These are phyloP conservation scores for Euplagia quadripunctaria DNA, from an alignment of 2,888 invertebrate species.

Conservation along the genomic window DNA sequence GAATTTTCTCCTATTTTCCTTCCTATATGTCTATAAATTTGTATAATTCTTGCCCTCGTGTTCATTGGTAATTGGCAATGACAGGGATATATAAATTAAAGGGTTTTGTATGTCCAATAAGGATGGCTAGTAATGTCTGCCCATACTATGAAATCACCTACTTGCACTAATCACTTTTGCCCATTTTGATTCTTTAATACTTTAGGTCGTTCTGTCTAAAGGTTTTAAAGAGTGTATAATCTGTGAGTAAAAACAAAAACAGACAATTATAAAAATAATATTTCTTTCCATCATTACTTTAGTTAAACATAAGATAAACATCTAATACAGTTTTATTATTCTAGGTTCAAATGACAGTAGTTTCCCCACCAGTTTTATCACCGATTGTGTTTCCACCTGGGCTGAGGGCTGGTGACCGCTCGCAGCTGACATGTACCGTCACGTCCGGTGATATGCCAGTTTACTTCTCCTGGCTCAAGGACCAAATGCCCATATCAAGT, in stretches of 20 bases:
- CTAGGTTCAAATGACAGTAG: conserved; percentile 80
- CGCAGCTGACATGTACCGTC: conserved; percentile 94
- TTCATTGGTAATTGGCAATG: background rate
- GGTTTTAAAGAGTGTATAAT: background rate
- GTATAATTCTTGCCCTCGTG: background rate
- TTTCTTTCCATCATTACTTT: background rate
- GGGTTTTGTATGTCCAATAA: no score
- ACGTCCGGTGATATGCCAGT: conserved; percentile 91
- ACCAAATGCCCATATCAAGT: conserved; percentile 88
- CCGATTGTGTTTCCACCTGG: conserved; percentile 94
- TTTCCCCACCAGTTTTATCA: conserved; percentile 93
- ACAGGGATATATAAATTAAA: no score
- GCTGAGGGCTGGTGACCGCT: conserved; percentile 92
- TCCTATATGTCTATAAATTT: no score
- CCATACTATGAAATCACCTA: background rate
- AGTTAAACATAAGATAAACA: background rate
- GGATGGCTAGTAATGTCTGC: background rate
- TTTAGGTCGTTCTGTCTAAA: background rate
- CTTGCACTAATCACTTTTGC: no score
- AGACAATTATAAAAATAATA: background rate
- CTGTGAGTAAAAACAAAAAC: background rate
- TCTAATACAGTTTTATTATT: conserved; percentile 19
- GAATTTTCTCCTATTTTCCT: background rate
- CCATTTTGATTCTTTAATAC: no score
- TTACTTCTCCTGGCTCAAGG: conserved; percentile 90